Evolutionary conservation across 2,113 vertebrate genomes (phyloP), one percentile per base, ranked within the genome.

Genomic region (Manacus vitellinus): DNA sequence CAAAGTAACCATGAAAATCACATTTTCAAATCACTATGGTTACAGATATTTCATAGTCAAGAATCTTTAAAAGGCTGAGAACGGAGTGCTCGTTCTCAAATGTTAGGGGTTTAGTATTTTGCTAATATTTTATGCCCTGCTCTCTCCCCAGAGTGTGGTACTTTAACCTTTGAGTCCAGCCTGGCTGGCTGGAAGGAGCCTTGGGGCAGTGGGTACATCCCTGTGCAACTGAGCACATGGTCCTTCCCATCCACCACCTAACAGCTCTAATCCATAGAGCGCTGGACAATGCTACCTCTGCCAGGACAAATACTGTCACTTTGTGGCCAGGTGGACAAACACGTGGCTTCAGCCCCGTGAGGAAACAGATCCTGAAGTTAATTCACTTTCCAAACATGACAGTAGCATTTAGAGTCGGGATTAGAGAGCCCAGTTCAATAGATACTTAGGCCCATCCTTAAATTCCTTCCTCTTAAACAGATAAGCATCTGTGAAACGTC

Each of bases 21-120:
- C 27, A 47, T 77, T 85, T 83, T 62, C 75, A 88, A 19, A 70
- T 92, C 70, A 35, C 76, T 83, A 35, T 79, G 87, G 77, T 33
- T 88, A 55, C 77, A 56, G 80, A 41, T 85, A 82, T n/a, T 85
- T 72, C 58, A 7, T 30, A 82, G 49, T 41, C 39, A 49, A 54
- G 71, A 59, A 17, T 23, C 56, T 51, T 77, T n/a, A 17, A 63
- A 91, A 77, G 68, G 70, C 54, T 31, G 33, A 30, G 55, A 65
- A n/a, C 41, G n/a, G 44, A 46, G 7, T 24, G 8, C 65, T 71
- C 10, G 24, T 70, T 87, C 46, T 46, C 33, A 61, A 59, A 43
- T 12, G 16, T 10, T 28, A 18, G 8, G 30, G 3, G 16, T 24
- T 81, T 52, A 43, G 39, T 67, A 28, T 77, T 89, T 92, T 33